Evolutionary conservation across 2,888 invertebrate species (phyloP).

Genomic region (Cancer borealis): DNA sequence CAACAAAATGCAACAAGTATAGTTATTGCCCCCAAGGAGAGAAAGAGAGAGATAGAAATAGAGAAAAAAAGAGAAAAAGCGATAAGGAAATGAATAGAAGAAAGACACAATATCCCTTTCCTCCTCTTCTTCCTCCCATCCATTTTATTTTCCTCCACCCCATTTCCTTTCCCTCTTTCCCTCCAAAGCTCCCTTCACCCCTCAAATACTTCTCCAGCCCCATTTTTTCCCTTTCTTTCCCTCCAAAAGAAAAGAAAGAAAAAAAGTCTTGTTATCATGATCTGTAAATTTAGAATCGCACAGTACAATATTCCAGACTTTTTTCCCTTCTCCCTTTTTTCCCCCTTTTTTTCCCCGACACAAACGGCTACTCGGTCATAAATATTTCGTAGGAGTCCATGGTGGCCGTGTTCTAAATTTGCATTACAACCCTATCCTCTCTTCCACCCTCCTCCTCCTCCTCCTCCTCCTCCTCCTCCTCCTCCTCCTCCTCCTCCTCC

Average conservation of each 20-base stretch:
- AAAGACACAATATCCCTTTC: not conserved
- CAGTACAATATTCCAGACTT: not conserved
- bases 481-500: too few species aligned
- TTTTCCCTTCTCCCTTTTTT: not conserved
- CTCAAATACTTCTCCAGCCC: too few species aligned
- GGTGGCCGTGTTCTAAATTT: not conserved
- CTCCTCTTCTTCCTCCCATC: not conserved
- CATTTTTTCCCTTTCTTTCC: not conserved
- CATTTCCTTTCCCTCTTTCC: not conserved
- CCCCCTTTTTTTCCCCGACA: not conserved
- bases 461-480: not conserved
- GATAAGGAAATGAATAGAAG: not conserved
- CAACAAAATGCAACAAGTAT: not conserved
- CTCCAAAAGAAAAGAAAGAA: not conserved
- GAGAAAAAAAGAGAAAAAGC: too few species aligned
- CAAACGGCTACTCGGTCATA: not conserved
- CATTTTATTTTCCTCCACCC: not conserved
- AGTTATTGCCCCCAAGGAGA: not conserved
- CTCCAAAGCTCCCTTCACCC: too few species aligned
- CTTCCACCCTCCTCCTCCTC: not conserved
- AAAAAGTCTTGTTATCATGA: not conserved
- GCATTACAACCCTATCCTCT: not conserved
- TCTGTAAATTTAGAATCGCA: not conserved
- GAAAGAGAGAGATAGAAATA: not conserved
- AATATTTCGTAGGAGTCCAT: not conserved